These are phyloP conservation scores for Bembecia ichneumoniformis DNA, from an alignment of 2,888 invertebrate genomes.

Conservation along the genomic window DNA sequence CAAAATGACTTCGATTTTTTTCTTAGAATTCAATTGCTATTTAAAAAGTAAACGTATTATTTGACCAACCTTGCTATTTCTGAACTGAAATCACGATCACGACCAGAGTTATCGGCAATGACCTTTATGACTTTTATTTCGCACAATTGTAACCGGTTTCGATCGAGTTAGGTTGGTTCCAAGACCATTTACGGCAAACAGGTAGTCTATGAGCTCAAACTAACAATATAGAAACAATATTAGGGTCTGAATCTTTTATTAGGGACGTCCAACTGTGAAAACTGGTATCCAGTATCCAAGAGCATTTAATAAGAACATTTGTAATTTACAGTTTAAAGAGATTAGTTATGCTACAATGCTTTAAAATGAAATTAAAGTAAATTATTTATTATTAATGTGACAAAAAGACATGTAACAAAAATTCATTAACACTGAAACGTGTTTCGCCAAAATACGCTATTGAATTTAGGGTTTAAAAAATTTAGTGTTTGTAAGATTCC, in stretches of 20 bases:
- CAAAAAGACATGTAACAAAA: too few relatives aligned
- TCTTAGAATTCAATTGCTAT: not conserved
- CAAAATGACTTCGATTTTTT: too few relatives aligned
- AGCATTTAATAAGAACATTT: too few relatives aligned
- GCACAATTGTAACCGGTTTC: conserved; percentile 27
- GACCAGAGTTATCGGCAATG: conserved; percentile 23
- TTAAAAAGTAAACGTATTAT: not conserved
- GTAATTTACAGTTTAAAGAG: too few relatives aligned
- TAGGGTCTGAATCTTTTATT: not conserved
- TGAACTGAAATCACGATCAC: not conserved
- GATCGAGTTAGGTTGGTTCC: not conserved
- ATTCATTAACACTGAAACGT: too few relatives aligned
- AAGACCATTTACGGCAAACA: not conserved
- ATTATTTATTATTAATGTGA: too few relatives aligned
- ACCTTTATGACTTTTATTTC: conserved; percentile 31
- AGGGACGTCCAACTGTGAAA: not conserved
- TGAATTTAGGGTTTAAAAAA: too few relatives aligned
- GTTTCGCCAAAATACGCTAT: too few relatives aligned
- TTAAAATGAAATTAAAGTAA: too few relatives aligned
- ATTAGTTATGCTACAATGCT: too few relatives aligned
- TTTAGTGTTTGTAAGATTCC: too few relatives aligned
- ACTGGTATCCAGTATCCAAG: not conserved
- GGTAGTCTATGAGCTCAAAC: not conserved
- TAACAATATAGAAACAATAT: not conserved
- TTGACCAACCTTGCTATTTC: not conserved